Evolutionary conservation across 1,140 invertebrate species (phyloP), one percentile per base, ranked within the genome.

Genomic region (Anastrepha obliqua): DNA sequence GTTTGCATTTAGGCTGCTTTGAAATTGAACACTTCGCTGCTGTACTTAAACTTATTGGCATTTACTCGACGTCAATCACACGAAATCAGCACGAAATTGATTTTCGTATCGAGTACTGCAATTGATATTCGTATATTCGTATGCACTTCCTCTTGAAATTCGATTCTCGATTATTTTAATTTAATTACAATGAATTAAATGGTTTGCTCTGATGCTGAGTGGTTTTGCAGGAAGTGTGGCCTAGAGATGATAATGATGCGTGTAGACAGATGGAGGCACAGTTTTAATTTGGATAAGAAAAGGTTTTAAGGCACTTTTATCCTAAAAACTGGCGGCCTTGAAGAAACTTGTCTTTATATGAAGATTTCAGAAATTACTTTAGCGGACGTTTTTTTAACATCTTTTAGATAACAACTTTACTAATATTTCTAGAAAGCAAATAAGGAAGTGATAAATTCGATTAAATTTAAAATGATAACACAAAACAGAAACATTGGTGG

Each of bases 1-100:
- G 9, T 44, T 47, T 5, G 47, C 17, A 55, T 3, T 15, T 47
- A 81, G 47, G n/a, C 47, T 81, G 74, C 74, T 81, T 81, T 81
- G 74, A 81, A 81, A 81, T 81, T 3, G 47, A 81, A 81, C 74
- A 81, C 74, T 58, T 81, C 13, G 29, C 8, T 17, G 17, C 47
- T 74, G 13, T 17, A 51, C 70, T 42, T 9, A 44, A n/a, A 17
- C 20, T 42, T 42, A 39, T 17, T 47, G 44, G 39, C 7, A n/a
- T 64, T 74, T 47, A 51, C 29, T 74, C 13, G 2, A 17, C 70
- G 47, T 17, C 13, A 74, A 51, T 74, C 39, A 6, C 11, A 15
- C 44, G 39, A 55, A n/a, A 11, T 11, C 47, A n/a, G 9, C 29
- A n/a, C 15, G 44, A 55, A 20, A 81, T 81, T 81, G 74, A 81